Evolutionary conservation across 2,797 vertebrate species (phyloP).

Genomic region (Perodicticus potto): DNA sequence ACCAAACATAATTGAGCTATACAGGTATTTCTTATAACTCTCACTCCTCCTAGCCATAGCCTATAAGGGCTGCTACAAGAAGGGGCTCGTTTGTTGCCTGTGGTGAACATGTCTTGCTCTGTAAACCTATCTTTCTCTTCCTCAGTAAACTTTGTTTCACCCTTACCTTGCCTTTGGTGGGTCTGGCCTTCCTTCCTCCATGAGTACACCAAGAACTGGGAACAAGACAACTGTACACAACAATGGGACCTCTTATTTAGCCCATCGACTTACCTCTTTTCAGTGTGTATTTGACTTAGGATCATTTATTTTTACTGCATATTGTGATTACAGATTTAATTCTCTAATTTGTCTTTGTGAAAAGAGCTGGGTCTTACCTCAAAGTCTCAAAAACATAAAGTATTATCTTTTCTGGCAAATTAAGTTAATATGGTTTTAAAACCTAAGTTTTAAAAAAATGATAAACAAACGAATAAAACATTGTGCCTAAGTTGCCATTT

Average conservation of each 20-base stretch:
- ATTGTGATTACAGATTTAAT: conserved; percentile 39
- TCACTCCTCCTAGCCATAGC: no score
- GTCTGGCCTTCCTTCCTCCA: no score
- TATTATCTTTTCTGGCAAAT: not conserved
- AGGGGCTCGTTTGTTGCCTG: no score
- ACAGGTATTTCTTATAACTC: no score
- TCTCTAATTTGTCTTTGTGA: not conserved
- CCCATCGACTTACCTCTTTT: not conserved
- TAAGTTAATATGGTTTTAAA: not conserved
- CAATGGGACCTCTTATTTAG: not conserved
- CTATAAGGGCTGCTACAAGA: no score
- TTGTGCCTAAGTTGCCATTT: not conserved
- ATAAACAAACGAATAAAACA: not conserved
- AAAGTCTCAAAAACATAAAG: not conserved
- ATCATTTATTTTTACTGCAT: not conserved
- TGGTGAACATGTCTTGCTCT: no score
- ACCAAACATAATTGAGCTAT: no score
- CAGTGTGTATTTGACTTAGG: not conserved
- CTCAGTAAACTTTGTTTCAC: no score
- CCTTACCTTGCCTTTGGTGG: no score
- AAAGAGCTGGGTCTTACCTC: not conserved
- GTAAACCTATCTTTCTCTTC: no score
- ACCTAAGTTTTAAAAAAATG: not conserved
- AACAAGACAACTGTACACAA: no score
- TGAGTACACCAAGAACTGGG: no score